phyloP scores from a whole-genome alignment of 1,140 invertebrate species.

The Lordiphosa clarofinis region DNA sequence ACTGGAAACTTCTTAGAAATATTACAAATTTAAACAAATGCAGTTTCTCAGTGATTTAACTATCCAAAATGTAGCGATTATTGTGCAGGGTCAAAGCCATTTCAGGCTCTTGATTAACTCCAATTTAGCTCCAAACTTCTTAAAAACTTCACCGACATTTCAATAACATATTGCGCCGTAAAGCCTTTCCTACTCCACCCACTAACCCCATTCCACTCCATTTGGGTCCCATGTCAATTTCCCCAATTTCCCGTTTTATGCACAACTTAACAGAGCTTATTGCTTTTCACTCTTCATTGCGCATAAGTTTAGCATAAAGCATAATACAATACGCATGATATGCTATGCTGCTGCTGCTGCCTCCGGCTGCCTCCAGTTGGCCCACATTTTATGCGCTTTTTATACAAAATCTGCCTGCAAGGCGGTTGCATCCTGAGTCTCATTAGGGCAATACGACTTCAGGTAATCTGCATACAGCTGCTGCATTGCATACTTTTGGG shows the following conservation, averaged over 20 bases:
- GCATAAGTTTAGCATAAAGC: conserved; percentile 64
- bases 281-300: conserved; percentile 74
- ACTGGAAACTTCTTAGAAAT: no score
- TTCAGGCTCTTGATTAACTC: no score
- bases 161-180: not conserved
- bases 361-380: conserved; percentile 1
- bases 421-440: conserved; percentile 17
- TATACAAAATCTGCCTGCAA: conserved; percentile 1
- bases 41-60: no score
- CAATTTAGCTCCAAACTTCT: no score
- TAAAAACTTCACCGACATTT: no score
- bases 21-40: no score
- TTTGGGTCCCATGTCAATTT: conserved; percentile 56
- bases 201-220: not conserved
- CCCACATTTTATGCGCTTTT: conserved; percentile 42
- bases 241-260: conserved; percentile 70
- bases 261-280: conserved; percentile 74
- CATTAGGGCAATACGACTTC: conserved; percentile 49
- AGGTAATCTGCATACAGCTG: conserved; percentile 66
- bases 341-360: conserved; percentile 1
- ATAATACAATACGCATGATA: conserved; percentile 45
- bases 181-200: not conserved
- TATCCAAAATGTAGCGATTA: no score
- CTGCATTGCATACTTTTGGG: conserved; percentile 33
- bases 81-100: no score